A percentile compares a stretch with the other conserved stretches of the same genome.
These are phyloP conservation scores for Idaea straminata DNA, from an alignment of 2,888 invertebrate species.

Conservation along the genomic window DNA sequence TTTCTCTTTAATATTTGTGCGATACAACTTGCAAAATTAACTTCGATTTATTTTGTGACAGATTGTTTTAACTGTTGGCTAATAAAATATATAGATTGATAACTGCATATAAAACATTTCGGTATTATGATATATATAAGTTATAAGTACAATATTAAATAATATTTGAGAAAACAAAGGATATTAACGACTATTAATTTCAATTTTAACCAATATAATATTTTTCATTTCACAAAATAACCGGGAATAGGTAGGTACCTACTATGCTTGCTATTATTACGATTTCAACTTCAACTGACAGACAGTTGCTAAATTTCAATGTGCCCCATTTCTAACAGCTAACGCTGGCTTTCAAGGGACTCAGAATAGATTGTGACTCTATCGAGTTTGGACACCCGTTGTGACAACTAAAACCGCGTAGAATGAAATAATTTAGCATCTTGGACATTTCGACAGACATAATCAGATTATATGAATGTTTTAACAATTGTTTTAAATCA, in stretches of 20 bases:
- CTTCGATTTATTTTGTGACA: neutral
- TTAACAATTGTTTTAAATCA: conserved; percentile 12
- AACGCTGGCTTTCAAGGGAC: conserved; percentile 60
- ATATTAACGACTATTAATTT: neutral
- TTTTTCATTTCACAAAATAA: neutral
- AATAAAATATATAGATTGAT: neutral
- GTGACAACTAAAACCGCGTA: conserved; percentile 34
- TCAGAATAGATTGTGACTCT: conserved; percentile 51
- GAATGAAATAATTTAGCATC: conserved; percentile 24
- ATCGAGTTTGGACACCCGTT: conserved; percentile 33
- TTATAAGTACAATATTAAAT: neutral
- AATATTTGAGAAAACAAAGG: neutral
- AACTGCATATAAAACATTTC: neutral
- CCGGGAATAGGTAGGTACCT: neutral
- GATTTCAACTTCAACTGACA: conserved; percentile 42
- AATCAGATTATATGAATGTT: conserved; percentile 26
- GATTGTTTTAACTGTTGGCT: neutral
- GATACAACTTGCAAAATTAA: neutral
- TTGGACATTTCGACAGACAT: conserved; percentile 27
- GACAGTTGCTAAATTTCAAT: conserved; percentile 79
- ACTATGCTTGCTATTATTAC: neutral
- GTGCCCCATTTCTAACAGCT: conserved; percentile 69
- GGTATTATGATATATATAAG: neutral
- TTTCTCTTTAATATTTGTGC: conserved; percentile 31
- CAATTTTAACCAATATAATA: neutral